Base-by-base conservation (phyloP, 2,797 vertebrate genomes). In the Fistularia tabacaria region DNA sequence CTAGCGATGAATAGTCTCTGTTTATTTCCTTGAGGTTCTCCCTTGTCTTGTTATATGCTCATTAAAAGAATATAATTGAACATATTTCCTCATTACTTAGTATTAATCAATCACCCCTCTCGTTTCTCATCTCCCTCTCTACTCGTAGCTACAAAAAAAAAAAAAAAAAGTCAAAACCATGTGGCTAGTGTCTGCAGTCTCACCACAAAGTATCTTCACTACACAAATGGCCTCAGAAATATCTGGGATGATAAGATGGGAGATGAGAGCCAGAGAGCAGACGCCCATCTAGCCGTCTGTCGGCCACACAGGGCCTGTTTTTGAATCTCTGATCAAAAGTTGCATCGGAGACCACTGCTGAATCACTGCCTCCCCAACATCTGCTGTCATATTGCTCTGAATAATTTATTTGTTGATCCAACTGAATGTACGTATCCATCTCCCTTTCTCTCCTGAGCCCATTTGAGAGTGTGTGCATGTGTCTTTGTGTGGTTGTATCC, bases 381-480 rank as follows among this genome's bases (percentile, higher is more conserved):
- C 85, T 87, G 85, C 85, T 88, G 84, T 88, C 85, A 88, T 71
- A 85, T 82, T 41, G 63, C 60, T 59, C 60, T 89, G 83, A 89
- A 88, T 88, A 73, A 87, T 88, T 86, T 80, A 88, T 86, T 77
- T 88, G 85, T 87, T 86, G 85, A 86, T 87, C 79, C 77, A 52
- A 67, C 76, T 65, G 70, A 66, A 79, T 73, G 80, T 78, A 71
- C 69, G 72, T 81, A 69, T 76, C 57, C 64, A 4, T 79, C 74
- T 77, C 64, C 57, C 51, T 46, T 49, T 62, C 55, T 70, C 81
- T 81, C 76, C 64, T 40, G 74, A 75, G 82, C 56, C 71, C 59
- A 64, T 80, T 78, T 79, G 73, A 6, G 39, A 57, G 64, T 25
- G 62, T 69, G 67, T 57, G 57, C 6, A 7, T 49, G 58, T 49